Percentiles rank a stretch among this genome's conserved stretches.
These are phyloP conservation scores for Pollenia labialis DNA, from an alignment of 2,888 invertebrate genomes.

Conservation along the genomic window DNA sequence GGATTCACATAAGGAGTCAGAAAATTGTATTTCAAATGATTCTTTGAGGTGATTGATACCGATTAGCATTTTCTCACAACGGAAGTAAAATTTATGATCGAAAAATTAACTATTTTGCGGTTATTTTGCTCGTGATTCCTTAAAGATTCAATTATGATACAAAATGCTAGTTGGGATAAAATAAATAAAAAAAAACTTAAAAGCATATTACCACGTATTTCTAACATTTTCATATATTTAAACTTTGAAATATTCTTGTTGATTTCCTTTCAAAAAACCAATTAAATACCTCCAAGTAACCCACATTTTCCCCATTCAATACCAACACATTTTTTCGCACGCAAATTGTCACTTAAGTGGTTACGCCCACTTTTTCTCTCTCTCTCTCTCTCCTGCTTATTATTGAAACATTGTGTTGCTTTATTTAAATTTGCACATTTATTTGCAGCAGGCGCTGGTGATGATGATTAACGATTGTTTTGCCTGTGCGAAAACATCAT, in stretches of 20 bases:
- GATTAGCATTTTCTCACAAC: no score
- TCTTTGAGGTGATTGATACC: no score
- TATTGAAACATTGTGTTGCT: slow-evolving; percentile 1
- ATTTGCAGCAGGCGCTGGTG: not conserved
- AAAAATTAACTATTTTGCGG: no score
- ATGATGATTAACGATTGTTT: slow-evolving; percentile 59
- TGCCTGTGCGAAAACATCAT: slow-evolving; percentile 59
- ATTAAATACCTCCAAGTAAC: not conserved
- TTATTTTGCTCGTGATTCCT: no score
- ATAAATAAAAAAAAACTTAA: no score
- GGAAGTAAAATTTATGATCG: no score
- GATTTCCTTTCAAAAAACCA: not conserved
- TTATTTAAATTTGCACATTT: slow-evolving; percentile 10
- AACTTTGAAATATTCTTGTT: not conserved
- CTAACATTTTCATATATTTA: not conserved
- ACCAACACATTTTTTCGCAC: slow-evolving; percentile 57
- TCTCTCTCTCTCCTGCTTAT: not conserved
- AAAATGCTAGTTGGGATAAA: no score
- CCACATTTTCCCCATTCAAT: not conserved
- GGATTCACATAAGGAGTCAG: no score
- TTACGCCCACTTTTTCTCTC: slow-evolving; percentile 39
- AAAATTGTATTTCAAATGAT: no score
- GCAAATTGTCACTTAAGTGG: slow-evolving; percentile 66
- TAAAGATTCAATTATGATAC: no score
- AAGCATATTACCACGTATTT: no score